Evolutionary conservation across 2,113 vertebrate species (phyloP), one percentile per base, ranked within the genome.

Genomic region (Pithys albifrons): DNA sequence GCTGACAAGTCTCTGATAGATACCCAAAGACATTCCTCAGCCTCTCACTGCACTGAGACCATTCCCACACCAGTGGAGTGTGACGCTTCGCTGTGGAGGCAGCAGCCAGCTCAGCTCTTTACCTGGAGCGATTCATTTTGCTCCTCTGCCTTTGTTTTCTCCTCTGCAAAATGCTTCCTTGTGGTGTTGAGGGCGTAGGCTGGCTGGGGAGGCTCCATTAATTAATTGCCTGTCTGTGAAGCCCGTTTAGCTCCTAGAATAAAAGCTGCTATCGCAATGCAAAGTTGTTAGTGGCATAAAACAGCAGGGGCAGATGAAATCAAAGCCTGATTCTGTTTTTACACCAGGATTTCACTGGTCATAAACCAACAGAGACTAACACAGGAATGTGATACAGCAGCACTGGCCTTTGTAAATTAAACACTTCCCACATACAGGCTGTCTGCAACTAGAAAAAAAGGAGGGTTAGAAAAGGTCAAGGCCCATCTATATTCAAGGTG

Each of bases 221-320:
- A 97, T 94, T 95, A 96, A 96, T 93, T 88, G 90, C 67, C 88
- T 94, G 95, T 96, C 95, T 96, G 95, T 85, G 94, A 95, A 95
- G 95, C 75, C 95, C 43, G 1, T 96, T 96, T 93, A 94, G 85
- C 85, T 95, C 62, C 80, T 74, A 89, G 93, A 93, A 95, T 95
- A 95, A 96, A 96, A 95, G 93, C 88, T 3, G 9, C 83, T 84
- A 49, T 73, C 77, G 81, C 93, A 95, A 92, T 61, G 72, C 62
- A 55, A 88, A 94, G 91, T 70, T 89, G 74, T 88, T 91, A 92
- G 85, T 89, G 73, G 77, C 10, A 61, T 74, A 80, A 93, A 94
- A 84, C 92, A 95, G 95, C 84, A 84, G 93, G 94, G 72, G 77
- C 75, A 94, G 91, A 90, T 85, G 92, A 88, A 93, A 96, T 95